These are phyloP conservation scores for Pterois miles DNA, from an alignment of 2,797 vertebrate species.

Conservation along the genomic window DNA sequence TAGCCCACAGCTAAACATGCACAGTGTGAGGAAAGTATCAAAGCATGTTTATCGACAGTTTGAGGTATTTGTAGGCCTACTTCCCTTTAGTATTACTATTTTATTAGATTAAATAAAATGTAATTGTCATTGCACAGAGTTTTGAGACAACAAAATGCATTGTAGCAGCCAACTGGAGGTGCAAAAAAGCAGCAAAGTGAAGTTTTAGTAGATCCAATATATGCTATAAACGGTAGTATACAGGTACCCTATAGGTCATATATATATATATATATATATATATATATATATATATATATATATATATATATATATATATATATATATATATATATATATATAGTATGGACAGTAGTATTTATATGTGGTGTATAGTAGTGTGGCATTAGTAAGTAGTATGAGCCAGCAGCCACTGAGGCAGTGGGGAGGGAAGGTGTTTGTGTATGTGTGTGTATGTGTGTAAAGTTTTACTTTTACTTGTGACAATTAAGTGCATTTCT, in stretches of 20 bases:
- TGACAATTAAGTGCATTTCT: neutral
- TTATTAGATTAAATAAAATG: neutral
- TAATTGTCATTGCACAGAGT: neutral
- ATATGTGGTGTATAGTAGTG: neutral
- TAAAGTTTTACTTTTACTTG: neutral
- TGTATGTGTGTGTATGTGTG: neutral
- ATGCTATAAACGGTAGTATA: neutral
- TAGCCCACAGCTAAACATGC: neutral
- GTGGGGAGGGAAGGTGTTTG: neutral
- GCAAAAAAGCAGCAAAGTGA: neutral
- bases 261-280: neutral
- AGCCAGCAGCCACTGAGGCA: neutral
- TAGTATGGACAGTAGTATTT: neutral
- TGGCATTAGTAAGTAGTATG: neutral
- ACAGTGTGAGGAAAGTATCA: neutral
- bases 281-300: neutral
- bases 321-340: neutral
- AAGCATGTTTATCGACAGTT: neutral
- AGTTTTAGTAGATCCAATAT: neutral
- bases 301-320: neutral
- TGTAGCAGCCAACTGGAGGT: neutral
- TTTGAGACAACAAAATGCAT: neutral
- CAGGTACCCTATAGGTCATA: neutral
- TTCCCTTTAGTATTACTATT: neutral
- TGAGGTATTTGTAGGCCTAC: neutral